Percentiles rank a stretch among this genome's conserved stretches.
phyloP scores from a whole-genome alignment of 1,140 invertebrate genomes.

The Popillia japonica region DNA sequence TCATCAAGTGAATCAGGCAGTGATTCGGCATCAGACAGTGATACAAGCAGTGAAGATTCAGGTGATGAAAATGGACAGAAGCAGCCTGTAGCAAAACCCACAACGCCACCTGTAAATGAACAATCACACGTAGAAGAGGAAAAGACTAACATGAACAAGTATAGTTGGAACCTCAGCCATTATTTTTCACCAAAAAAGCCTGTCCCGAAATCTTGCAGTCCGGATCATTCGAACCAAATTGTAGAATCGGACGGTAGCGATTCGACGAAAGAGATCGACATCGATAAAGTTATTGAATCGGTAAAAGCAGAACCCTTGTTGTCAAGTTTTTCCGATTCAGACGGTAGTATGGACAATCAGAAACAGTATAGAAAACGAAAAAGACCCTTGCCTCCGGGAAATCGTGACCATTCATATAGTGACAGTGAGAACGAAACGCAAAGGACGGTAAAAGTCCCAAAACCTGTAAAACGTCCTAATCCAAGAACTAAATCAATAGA shows the following conservation, averaged over 20 bases:
- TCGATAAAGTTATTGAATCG: constrained; percentile 60
- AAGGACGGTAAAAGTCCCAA: constrained; percentile 48
- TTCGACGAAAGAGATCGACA: constrained; percentile 61
- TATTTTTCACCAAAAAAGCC: constrained; percentile 56
- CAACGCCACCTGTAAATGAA: constrained; percentile 30
- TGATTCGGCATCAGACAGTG: constrained; percentile 63
- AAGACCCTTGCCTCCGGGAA: constrained; percentile 43
- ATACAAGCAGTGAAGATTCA: constrained; percentile 64
- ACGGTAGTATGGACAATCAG: constrained; percentile 45
- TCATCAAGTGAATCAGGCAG: constrained; percentile 65
- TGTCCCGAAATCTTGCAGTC: constrained; percentile 42
- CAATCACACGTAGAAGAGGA: constrained; percentile 35
- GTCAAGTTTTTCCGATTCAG: constrained; percentile 57
- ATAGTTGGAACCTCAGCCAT: constrained; percentile 65
- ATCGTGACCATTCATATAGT: constrained; percentile 48
- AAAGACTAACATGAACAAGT: constrained; percentile 54
- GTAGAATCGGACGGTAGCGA: constrained; percentile 61
- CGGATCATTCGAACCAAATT: constrained; percentile 40
- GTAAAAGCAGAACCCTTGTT: constrained; percentile 47
- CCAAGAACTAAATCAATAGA: constrained; percentile 53
- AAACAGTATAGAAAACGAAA: constrained; percentile 44
- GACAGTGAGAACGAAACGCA: constrained; percentile 52
- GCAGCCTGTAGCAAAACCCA: constrained; percentile 29
- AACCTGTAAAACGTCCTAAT: constrained; percentile 52
- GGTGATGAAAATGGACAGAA: constrained; percentile 58